Evolutionary conservation across 53 echinoderm and acorn worm genomes (phyloP).

Genomic region (Mesocentrotus franciscanus): DNA sequence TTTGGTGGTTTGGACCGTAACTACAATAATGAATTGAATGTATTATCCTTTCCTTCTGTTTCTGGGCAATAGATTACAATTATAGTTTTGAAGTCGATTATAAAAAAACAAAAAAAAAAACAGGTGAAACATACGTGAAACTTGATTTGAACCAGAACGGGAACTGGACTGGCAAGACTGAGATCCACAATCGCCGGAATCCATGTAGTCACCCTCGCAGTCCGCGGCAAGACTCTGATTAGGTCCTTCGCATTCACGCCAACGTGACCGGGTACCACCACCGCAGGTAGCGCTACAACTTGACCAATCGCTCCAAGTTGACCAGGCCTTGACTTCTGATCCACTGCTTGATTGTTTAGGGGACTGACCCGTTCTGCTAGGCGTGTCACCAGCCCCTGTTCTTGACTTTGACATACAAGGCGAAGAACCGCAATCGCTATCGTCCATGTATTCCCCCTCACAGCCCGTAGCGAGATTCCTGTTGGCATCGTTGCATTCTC

Average conservation of each 20-base stretch:
- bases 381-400: background rate
- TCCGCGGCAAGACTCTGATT: background rate
- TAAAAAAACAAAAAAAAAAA: no score
- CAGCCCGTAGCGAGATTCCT: background rate
- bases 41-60: no score
- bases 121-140: background rate
- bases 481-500: slow-evolving; percentile 21
- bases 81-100: no score
- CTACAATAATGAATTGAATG: no score
- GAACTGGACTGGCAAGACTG: slow-evolving; percentile 6
- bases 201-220: slow-evolving; percentile 29
- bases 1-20: no score
- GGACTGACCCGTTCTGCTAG: no score
- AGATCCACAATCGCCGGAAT: background rate
- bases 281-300: slow-evolving; percentile 6
- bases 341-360: background rate
- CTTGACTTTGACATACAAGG: background rate
- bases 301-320: slow-evolving; percentile 34
- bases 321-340: background rate
- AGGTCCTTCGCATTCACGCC: background rate
- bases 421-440: background rate
- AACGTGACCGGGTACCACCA: background rate
- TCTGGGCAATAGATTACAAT: no score
- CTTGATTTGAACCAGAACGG: background rate
- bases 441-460: background rate